A percentile compares a stretch with the other conserved stretches of the same genome.
Conservation (phyloP, 2,888 invertebrate species). For the Chrysotoxum bicinctum region DNA sequence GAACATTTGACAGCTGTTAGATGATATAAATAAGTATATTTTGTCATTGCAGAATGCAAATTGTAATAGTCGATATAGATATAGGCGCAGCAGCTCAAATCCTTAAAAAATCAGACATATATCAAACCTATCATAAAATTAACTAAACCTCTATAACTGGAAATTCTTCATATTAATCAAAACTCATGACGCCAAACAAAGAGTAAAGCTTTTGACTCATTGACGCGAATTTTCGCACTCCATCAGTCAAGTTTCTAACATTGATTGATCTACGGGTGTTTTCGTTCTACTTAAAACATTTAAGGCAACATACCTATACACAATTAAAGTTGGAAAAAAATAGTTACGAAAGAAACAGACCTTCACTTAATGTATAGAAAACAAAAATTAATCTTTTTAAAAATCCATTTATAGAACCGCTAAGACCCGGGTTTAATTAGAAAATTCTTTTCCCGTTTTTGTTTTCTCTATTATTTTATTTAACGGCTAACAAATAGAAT, state of each 20-base stretch:
- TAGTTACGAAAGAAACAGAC: constrained; percentile 17
- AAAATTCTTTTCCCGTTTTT: constrained; percentile 46
- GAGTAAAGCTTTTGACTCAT: constrained; percentile 38
- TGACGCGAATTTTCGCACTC: constrained; percentile 36
- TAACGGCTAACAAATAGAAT: constrained; percentile 42
- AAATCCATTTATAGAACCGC: constrained; percentile 52
- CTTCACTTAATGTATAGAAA: neutral
- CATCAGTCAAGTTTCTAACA: constrained; percentile 47
- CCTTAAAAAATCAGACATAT: neutral
- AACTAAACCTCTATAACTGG: neutral
- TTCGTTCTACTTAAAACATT: constrained; percentile 13
- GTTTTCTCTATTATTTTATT: constrained; percentile 37
- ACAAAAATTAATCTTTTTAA: constrained; percentile 35
- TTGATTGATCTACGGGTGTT: constrained; percentile 49
- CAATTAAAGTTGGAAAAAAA: constrained; percentile 7
- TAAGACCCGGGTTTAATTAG: constrained; percentile 60
- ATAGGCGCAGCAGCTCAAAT: no score
- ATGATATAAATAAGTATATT: no score
- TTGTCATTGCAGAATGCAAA: no score
- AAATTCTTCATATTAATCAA: constrained; percentile 32
- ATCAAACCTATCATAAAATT: neutral
- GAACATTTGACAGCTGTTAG: no score
- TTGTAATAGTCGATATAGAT: no score
- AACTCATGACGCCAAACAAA: constrained; percentile 26
- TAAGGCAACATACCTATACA: constrained; percentile 1